Percentiles rank a stretch among this genome's conserved stretches.
phyloP scores from a whole-genome alignment of 2,888 invertebrate genomes.

The Chouioia cunea region DNA sequence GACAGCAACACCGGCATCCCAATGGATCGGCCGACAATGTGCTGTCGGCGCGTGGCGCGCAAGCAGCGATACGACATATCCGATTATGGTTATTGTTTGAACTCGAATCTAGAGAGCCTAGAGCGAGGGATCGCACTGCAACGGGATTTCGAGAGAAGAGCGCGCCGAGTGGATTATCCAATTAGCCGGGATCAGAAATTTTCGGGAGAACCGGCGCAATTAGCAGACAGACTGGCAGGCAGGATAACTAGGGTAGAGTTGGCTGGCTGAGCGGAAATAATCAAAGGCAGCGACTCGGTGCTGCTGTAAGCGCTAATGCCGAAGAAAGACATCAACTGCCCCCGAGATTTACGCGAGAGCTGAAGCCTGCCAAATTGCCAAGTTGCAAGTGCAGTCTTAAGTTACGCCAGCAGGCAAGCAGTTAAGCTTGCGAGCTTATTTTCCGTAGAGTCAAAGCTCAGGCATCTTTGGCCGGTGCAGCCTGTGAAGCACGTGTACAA shows the following conservation, averaged over 20 bases:
- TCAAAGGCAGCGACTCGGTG: too few relatives aligned
- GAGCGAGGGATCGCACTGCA: neutral
- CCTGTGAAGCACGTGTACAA: too few relatives aligned
- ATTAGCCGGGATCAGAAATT: neutral
- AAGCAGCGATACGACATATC: too few relatives aligned
- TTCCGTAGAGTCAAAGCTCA: neutral
- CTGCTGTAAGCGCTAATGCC: constrained; percentile 40
- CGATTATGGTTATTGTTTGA: too few relatives aligned
- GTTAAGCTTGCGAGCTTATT: neutral
- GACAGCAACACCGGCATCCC: too few relatives aligned
- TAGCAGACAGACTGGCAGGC: too few relatives aligned
- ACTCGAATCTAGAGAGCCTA: neutral
- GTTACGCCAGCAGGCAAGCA: neutral
- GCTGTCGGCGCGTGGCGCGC: too few relatives aligned
- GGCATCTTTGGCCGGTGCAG: too few relatives aligned
- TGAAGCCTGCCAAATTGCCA: too few relatives aligned
- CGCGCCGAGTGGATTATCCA: neutral
- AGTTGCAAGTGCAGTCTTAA: neutral
- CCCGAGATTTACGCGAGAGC: neutral
- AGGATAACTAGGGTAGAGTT: too few relatives aligned
- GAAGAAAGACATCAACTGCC: constrained; percentile 37
- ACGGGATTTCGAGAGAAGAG: neutral
- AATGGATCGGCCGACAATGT: too few relatives aligned
- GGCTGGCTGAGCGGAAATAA: too few relatives aligned
- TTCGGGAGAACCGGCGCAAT: constrained; percentile 44